Evolutionary conservation across 1,140 invertebrate species (phyloP).

Genomic region (Andrena cerasifolii): DNA sequence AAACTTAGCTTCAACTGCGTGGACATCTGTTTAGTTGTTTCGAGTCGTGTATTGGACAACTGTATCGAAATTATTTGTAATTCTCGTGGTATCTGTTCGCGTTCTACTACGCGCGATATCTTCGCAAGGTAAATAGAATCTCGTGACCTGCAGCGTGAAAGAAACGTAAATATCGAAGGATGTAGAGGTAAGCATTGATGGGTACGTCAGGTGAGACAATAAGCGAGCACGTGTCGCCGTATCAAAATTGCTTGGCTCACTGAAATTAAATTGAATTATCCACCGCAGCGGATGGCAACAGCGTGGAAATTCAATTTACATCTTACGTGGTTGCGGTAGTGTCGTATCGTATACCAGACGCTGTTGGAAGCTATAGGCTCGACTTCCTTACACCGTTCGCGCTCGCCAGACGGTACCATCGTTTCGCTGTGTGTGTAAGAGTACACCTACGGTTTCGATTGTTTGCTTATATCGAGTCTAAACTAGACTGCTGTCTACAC

Average conservation of each 20-base stretch:
- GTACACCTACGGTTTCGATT: not conserved
- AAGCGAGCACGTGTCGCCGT: conserved; percentile 35
- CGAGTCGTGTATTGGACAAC: no score
- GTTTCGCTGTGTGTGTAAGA: not conserved
- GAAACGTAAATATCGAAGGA: conserved; percentile 32
- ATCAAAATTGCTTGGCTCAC: conserved; percentile 56
- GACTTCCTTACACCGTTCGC: not conserved
- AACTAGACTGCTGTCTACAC: not conserved
- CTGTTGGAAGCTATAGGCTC: not conserved
- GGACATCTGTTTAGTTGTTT: no score
- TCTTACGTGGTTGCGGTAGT: conserved; percentile 42
- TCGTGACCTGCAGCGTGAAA: not conserved
- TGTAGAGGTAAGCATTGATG: not conserved
- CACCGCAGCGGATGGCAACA: conserved; percentile 11
- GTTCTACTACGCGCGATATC: no score
- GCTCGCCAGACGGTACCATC: not conserved
- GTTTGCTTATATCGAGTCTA: conserved; percentile 6
- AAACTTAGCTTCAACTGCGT: no score
- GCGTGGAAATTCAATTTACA: conserved; percentile 63
- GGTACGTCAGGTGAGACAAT: not conserved
- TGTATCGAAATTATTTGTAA: no score
- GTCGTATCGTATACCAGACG: conserved; percentile 3
- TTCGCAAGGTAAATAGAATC: not conserved
- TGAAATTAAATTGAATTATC: conserved; percentile 63
- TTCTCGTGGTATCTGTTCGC: no score